These are phyloP conservation scores for Ridgeia piscesae DNA, from an alignment of 1,140 invertebrate genomes.

Conservation along the genomic window DNA sequence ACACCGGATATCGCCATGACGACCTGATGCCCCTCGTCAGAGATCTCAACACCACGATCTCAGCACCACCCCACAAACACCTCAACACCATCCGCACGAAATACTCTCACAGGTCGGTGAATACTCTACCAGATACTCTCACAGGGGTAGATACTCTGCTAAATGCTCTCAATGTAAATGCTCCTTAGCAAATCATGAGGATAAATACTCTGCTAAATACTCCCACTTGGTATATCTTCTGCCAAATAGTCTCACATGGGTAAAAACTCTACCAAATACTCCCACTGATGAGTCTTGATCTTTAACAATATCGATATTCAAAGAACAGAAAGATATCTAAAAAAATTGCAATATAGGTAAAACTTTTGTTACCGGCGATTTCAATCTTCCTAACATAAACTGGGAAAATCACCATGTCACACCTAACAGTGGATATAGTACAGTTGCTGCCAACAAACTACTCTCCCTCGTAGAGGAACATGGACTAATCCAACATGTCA, in stretches of 20 bases:
- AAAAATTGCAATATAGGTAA: too few species aligned
- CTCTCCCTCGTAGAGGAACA: too few species aligned
- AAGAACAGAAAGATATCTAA: too few species aligned
- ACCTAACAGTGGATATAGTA: too few species aligned
- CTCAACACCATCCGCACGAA: conserved; percentile 86
- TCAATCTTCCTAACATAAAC: too few species aligned
- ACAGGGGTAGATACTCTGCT: background rate
- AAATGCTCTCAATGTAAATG: background rate
- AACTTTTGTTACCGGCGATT: too few species aligned
- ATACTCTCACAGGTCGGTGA: conserved; percentile 85
- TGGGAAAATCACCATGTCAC: too few species aligned
- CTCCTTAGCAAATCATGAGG: background rate
- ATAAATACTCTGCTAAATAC: background rate
- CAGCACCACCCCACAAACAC: conserved; percentile 72
- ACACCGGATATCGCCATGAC: conserved; percentile 77
- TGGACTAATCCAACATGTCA: too few species aligned
- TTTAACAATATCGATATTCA: too few species aligned
- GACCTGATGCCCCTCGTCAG: conserved; percentile 75
- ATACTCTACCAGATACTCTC: background rate
- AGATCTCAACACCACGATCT: conserved; percentile 75
- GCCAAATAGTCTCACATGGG: background rate
- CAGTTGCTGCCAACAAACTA: too few species aligned
- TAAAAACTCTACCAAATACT: background rate
- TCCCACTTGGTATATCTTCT: background rate
- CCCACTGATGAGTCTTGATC: too few species aligned